A percentile compares a stretch with the other conserved stretches of the same genome.
These are phyloP conservation scores for Melanostoma scalare DNA, from an alignment of 2,888 invertebrate genomes.

Conservation along the genomic window DNA sequence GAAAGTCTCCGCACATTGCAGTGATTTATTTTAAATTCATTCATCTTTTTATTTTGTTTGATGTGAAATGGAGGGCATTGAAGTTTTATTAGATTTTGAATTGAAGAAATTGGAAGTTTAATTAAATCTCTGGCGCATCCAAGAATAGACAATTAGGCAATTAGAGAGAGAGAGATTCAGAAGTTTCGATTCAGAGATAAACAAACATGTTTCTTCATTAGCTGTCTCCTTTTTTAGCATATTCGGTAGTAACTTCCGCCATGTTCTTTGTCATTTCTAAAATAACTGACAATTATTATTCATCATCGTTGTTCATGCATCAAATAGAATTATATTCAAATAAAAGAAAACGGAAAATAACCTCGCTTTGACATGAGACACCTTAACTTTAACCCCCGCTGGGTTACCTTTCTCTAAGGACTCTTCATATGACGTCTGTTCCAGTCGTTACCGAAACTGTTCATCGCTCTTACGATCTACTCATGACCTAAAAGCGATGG, in stretches of 20 bases:
- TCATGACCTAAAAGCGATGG: slow-evolving; percentile 41
- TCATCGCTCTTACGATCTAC: slow-evolving; percentile 28
- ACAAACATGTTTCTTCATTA: too few relatives aligned
- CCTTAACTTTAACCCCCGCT: slow-evolving; percentile 14
- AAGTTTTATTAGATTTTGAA: too few relatives aligned
- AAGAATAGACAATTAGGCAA: too few relatives aligned
- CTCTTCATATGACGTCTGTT: slow-evolving; percentile 17
- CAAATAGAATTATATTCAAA: background rate
- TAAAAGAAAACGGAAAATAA: background rate
- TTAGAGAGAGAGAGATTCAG: too few relatives aligned
- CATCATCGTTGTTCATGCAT: slow-evolving; percentile 9
- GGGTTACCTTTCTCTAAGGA: slow-evolving; percentile 33
- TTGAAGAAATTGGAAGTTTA: too few relatives aligned
- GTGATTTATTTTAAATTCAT: slow-evolving; percentile 17
- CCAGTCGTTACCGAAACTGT: slow-evolving; percentile 20
- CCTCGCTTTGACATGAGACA: slow-evolving; percentile 36
- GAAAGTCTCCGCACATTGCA: slow-evolving; percentile 37
- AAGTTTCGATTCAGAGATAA: too few relatives aligned
- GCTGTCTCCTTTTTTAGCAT: too few relatives aligned
- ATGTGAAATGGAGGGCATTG: background rate
- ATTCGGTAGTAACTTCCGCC: too few relatives aligned
- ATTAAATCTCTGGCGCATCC: too few relatives aligned
- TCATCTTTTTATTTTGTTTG: background rate
- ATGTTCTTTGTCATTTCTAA: too few relatives aligned
- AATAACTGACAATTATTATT: too few relatives aligned